Conservation (phyloP, 2,797 vertebrate species). For the Enteromius trimaculatus region DNA sequence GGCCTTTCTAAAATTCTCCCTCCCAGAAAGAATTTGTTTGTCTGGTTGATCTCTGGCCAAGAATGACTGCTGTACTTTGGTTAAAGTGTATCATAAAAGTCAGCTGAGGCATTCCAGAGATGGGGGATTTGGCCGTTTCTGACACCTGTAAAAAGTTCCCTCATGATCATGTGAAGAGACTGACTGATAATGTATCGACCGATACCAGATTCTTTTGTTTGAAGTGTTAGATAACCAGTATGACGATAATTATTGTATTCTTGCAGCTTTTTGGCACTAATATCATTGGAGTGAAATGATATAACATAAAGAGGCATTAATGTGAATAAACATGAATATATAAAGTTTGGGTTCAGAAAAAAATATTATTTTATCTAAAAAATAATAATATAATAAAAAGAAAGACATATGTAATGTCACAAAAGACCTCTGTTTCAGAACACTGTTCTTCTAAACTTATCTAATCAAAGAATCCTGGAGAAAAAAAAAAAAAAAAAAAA, state of each 20-base stretch:
- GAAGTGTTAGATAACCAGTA: neutral
- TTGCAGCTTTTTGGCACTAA: neutral
- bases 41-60: slow-evolving; percentile 42
- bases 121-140: slow-evolving; percentile 33
- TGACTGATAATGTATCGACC: neutral
- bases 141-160: slow-evolving; percentile 1
- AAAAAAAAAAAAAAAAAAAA: neutral
- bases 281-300: neutral
- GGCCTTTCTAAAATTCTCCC: slow-evolving; percentile 15
- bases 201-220: neutral
- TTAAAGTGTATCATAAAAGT: slow-evolving; percentile 33
- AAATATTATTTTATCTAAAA: neutral
- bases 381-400: neutral
- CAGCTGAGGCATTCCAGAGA: slow-evolving; percentile 45
- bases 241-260: neutral
- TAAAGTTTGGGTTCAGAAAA: neutral
- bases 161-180: neutral
- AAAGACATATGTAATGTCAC: neutral
- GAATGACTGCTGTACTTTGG: slow-evolving; percentile 29
- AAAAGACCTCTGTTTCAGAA: neutral
- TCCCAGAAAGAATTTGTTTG: slow-evolving; percentile 29
- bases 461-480: neutral
- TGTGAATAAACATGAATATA: neutral
- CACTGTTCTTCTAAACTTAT: neutral
- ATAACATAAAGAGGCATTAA: neutral